phyloP scores from a whole-genome alignment of 2,113 vertebrate genomes.

The Vimba vimba region DNA sequence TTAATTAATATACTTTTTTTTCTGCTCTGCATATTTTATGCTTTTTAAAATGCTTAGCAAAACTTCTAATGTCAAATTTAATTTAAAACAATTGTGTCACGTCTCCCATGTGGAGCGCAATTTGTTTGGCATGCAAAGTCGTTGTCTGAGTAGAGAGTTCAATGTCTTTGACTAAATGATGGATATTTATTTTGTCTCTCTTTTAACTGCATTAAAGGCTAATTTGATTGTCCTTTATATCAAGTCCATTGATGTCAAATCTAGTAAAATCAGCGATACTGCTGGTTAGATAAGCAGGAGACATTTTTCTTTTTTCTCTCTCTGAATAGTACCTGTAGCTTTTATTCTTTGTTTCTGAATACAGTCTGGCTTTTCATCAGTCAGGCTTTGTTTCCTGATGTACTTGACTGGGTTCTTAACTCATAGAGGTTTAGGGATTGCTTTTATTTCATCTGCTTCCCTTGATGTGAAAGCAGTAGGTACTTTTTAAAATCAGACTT shows the following conservation, averaged over 20 bases:
- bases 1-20: too few species aligned
- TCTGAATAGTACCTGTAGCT: background rate
- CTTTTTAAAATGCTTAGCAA: background rate
- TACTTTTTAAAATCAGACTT: background rate
- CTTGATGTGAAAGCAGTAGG: conserved; percentile 16
- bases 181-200: background rate
- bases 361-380: background rate
- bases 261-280: background rate
- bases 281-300: background rate
- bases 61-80: background rate
- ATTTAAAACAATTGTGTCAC: background rate
- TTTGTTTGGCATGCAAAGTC: background rate
- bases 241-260: background rate
- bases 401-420: background rate
- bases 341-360: conserved; percentile 20
- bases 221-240: background rate
- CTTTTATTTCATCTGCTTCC: background rate
- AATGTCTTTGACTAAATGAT: background rate
- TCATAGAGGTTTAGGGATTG: conserved; percentile 3
- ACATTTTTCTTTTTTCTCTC: background rate
- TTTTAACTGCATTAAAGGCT: background rate
- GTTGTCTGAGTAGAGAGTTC: background rate
- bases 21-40: background rate
- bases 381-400: conserved; percentile 3
- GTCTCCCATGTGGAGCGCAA: background rate